Conservation (phyloP, 2,797 vertebrate genomes). For the Tenualosa thibaudeaui region DNA sequence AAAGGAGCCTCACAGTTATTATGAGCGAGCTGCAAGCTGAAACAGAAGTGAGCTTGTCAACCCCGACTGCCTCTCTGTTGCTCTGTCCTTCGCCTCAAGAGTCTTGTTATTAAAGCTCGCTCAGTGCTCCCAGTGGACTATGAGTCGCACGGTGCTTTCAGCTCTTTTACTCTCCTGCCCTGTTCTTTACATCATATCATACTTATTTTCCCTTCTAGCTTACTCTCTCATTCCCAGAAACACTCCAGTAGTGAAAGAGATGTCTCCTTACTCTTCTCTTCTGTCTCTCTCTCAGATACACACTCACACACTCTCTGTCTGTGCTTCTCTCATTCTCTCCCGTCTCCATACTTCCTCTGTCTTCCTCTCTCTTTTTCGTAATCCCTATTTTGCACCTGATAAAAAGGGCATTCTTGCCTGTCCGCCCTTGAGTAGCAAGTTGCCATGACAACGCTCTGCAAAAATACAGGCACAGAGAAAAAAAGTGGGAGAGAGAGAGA, state of each 20-base stretch:
- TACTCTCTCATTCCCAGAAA: background rate
- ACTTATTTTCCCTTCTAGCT: background rate
- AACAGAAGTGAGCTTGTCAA: no score
- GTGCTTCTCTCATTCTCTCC: background rate
- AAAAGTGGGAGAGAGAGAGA: background rate
- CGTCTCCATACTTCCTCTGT: background rate
- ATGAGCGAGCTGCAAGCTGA: no score
- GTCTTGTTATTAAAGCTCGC: background rate
- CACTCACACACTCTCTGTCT: background rate
- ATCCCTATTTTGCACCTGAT: background rate
- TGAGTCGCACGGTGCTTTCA: background rate
- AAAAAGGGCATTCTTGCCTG: conserved; percentile 19
- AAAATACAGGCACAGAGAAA: background rate
- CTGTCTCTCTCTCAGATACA: background rate
- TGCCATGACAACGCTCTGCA: conserved; percentile 50
- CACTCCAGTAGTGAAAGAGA: background rate
- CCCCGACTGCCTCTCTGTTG: background rate
- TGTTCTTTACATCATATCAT: background rate
- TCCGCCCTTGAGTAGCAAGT: conserved; percentile 48
- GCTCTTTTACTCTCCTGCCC: background rate
- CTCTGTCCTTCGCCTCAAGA: background rate
- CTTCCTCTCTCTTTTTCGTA: background rate
- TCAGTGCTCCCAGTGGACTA: background rate
- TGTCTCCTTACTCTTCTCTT: background rate
- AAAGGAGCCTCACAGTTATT: no score